Conservation (phyloP, 2,888 invertebrate species). For the Apocheima hispidaria region DNA sequence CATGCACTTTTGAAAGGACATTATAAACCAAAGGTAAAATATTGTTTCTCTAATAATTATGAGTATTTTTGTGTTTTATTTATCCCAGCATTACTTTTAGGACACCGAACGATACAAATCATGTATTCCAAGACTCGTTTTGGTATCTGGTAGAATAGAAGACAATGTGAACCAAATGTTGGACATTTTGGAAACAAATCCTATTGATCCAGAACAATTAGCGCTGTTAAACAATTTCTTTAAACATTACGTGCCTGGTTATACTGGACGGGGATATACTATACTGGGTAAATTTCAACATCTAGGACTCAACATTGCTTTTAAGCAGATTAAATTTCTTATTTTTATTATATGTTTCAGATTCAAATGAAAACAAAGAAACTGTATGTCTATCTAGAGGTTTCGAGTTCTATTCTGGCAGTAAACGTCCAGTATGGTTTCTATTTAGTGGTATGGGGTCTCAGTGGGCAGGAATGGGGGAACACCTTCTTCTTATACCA, state of each 20-base stretch:
- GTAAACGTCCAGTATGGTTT: slow-evolving; percentile 85
- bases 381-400: slow-evolving; percentile 50
- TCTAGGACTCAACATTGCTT: not conserved
- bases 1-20: slow-evolving; percentile 61
- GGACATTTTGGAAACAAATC: slow-evolving; percentile 52
- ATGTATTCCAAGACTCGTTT: slow-evolving; percentile 76
- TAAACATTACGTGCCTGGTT: slow-evolving; percentile 77
- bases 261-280: slow-evolving; percentile 88
- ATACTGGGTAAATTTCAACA: slow-evolving; percentile 63
- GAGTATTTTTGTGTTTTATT: too few species aligned
- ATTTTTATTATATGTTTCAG: slow-evolving; percentile 42
- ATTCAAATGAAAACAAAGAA: slow-evolving; percentile 49
- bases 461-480: slow-evolving; percentile 89
- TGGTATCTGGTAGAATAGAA: slow-evolving; percentile 84
- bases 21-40: slow-evolving; percentile 57
- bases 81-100: slow-evolving; percentile 41
- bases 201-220: slow-evolving; percentile 77
- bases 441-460: slow-evolving; percentile 90
- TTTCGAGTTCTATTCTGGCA: slow-evolving; percentile 51
- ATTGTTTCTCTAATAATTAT: too few species aligned
- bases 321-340: not conserved
- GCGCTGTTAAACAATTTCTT: slow-evolving; percentile 79
- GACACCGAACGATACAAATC: slow-evolving; percentile 53
- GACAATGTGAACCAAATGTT: slow-evolving; percentile 65
- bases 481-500: slow-evolving; percentile 86